Conservation (phyloP, 2,888 invertebrate genomes). For the Timema podura region DNA sequence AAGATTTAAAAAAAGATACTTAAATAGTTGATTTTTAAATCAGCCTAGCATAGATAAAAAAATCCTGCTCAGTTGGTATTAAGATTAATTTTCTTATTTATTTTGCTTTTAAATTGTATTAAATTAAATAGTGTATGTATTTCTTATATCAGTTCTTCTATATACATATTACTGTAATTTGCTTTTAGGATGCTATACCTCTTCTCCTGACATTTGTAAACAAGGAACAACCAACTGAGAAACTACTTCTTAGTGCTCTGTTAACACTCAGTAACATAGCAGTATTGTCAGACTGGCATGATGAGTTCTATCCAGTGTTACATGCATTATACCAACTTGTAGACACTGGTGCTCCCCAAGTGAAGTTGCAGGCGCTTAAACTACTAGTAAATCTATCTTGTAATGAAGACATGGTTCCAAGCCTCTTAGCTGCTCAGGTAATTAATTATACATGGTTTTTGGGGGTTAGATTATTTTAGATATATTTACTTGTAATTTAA, state of each 20-base stretch:
- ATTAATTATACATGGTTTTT: conserved; percentile 18
- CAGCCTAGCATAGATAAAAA: too few species aligned
- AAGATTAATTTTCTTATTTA: too few species aligned
- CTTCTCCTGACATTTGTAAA: conserved; percentile 45
- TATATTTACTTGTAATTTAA: background rate
- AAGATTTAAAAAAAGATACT: too few species aligned
- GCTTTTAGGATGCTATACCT: conserved; percentile 47
- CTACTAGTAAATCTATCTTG: conserved; percentile 56
- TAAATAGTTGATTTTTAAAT: too few species aligned
- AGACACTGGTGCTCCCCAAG: conserved; percentile 43
- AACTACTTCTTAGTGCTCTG: conserved; percentile 47
- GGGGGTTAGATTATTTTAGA: background rate
- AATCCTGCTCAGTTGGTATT: too few species aligned
- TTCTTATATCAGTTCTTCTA: too few species aligned
- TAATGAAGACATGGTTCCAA: conserved; percentile 55
- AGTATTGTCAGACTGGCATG: conserved; percentile 47
- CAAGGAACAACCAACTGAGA: conserved; percentile 42
- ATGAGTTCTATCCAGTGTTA: conserved; percentile 47
- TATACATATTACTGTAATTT: conserved; percentile 13
- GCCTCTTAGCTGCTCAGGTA: conserved; percentile 55
- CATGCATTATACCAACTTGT: conserved; percentile 48
- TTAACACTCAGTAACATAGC: conserved; percentile 53
- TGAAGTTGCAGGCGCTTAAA: conserved; percentile 51
- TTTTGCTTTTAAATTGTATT: too few species aligned
- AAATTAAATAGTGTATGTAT: too few species aligned